Evolutionary conservation across 2,113 vertebrate genomes (phyloP).

Genomic region (Peromyscus californicus): DNA sequence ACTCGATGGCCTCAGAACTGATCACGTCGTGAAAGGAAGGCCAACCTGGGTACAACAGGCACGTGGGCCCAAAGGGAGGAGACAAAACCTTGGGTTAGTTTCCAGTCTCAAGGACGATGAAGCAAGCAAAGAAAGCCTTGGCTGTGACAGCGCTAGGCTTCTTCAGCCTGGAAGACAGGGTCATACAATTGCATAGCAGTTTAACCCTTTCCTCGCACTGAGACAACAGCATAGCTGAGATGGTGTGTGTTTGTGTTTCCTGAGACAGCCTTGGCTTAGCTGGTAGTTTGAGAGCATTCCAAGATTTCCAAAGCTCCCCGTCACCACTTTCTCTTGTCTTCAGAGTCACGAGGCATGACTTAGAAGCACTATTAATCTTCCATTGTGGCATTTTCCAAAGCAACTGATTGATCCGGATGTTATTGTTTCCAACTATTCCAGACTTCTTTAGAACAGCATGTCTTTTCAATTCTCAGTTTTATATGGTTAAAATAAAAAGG

Average conservation of each 20-base stretch:
- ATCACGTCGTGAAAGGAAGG: conserved; percentile 96
- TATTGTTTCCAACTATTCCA: conserved; percentile 29
- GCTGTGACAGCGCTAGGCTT: conserved; percentile 9
- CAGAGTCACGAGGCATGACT: neutral
- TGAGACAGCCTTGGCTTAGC: neutral
- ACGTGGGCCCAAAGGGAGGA: neutral
- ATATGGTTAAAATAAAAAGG: neutral
- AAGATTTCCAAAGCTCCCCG: neutral
- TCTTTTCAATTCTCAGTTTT: neutral
- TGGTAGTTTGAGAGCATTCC: neutral
- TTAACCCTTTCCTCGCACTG: conserved; percentile 21
- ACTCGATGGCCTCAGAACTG: conserved; percentile 89
- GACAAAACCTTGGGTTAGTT: conserved; percentile 58
- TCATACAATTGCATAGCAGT: conserved; percentile 5
- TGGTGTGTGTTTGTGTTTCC: neutral
- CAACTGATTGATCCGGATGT: neutral
- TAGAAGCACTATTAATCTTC: neutral
- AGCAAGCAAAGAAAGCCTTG: neutral
- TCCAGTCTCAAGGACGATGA: neutral
- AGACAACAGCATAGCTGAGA: neutral
- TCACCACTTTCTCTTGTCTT: neutral
- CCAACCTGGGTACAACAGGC: conserved; percentile 91
- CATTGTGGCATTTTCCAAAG: neutral
- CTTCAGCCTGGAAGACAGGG: conserved; percentile 38
- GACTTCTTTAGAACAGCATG: neutral